Base-by-base conservation (phyloP, 2,113 vertebrate species). In the Misgurnus mizolepis region DNA sequence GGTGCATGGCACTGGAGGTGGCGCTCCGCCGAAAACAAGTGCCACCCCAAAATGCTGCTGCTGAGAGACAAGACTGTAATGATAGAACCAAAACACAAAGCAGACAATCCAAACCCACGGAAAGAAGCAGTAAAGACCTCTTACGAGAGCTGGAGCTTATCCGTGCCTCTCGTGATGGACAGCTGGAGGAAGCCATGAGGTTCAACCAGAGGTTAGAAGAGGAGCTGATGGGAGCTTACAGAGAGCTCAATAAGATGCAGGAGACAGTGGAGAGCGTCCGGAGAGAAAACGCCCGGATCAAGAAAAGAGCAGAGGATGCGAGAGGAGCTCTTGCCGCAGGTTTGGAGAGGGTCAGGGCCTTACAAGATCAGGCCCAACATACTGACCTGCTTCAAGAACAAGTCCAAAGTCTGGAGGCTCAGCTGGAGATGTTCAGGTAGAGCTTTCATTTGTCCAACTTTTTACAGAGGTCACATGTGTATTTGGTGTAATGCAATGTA, bases 1-100 rank as follows among this genome's bases (percentile, higher is more conserved):
- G 93, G 79, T 92, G 91, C 77, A 78, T 94, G 78, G 91, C 92
- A 4, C 85, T 94, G 22, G 90, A 94, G 79, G 93, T 94, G 83
- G 92, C 92, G 0, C 85, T 93, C 14, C 75, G 72, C 17, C 83
- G 85, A 8, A 83, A 84, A 56, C 82, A 79, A 27, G 76, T 47
- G 14, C 1, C 40, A 1, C 3, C 11, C 34, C 70, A 49, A 43
- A n/a, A 49, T 17, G 50, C 14, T 53, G 11, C 39, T 7, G 66
- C 8, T 0, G 66, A 83, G 45, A 60, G 12, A 22, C 77, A 70
- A 45, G 18, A 34, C 70, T 22, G 17, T 18, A 7, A 4, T 7
- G 18, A 47, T 27, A 10, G 17, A 50, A 53, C 1, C 1, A 66
- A 70, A 9, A 40, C 58, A 22, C 67, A 40, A 69, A 43, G 12